These are phyloP conservation scores for Syngnathus rostellatus DNA, from an alignment of 2,797 vertebrate species.

Conservation along the genomic window DNA sequence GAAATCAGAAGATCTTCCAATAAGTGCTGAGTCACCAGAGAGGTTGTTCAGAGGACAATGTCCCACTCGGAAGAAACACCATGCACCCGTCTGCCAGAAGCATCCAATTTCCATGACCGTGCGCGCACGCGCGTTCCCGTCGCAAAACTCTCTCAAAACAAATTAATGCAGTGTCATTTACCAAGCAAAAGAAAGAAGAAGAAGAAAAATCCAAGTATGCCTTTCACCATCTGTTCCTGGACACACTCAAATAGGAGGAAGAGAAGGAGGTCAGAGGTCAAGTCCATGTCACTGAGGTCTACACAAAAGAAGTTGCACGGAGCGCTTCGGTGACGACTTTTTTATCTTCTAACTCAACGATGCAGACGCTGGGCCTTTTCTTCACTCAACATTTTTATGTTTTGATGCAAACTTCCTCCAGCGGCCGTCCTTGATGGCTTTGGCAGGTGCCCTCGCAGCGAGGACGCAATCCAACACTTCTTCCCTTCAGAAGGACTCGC, in stretches of 20 bases:
- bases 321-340: conserved; percentile 32
- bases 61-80: not conserved
- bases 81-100: not conserved
- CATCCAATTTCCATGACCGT: not conserved
- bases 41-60: not conserved
- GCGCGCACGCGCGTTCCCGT: too few relatives aligned
- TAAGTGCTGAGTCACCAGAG: not conserved
- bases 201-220: not conserved
- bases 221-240: not conserved
- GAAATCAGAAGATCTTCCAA: not conserved
- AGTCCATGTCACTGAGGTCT: not conserved
- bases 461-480: conserved; percentile 20
- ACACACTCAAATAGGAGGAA: not conserved
- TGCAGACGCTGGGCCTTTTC: conserved; percentile 33
- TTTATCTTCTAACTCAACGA: conserved; percentile 20
- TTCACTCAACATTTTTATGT: conserved; percentile 30
- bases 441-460: conserved; percentile 43
- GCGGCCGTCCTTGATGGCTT: conserved; percentile 42
- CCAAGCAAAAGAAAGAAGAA: too few relatives aligned
- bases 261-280: not conserved
- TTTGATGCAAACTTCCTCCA: conserved; percentile 42
- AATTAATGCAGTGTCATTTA: too few relatives aligned
- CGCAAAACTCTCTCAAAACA: too few relatives aligned
- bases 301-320: not conserved
- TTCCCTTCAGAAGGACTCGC: conserved; percentile 12